A percentile compares a stretch with the other conserved stretches of the same genome.
Evolutionary conservation across 1,140 invertebrate genomes (phyloP).

Genomic region (Drosophila ercepeae): DNA sequence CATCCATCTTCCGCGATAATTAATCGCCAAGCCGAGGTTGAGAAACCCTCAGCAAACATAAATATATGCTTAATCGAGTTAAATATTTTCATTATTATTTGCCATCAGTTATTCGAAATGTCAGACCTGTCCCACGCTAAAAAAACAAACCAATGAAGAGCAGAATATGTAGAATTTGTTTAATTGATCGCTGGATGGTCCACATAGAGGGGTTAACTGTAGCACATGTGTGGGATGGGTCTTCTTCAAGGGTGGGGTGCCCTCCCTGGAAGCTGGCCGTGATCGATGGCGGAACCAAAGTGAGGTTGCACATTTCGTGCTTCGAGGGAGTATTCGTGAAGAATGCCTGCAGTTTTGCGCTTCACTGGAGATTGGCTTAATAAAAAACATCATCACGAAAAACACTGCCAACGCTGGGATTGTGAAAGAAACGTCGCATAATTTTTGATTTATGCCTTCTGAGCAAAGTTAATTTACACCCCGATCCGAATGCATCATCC

Average conservation of each 20-base stretch:
- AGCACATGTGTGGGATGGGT: slow-evolving; percentile 55
- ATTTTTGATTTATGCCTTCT: slow-evolving; percentile 72
- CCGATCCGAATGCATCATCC: slow-evolving; percentile 19
- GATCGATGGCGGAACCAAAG: slow-evolving; percentile 54
- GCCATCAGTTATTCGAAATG: slow-evolving; percentile 49
- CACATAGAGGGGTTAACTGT: slow-evolving; percentile 56
- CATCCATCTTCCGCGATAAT: slow-evolving; percentile 30
- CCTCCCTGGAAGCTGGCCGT: slow-evolving; percentile 20
- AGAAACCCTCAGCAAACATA: slow-evolving; percentile 9
- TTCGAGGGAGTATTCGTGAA: not conserved
- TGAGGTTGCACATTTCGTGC: slow-evolving; percentile 56
- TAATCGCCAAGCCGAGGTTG: slow-evolving; percentile 36
- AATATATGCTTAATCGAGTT: slow-evolving; percentile 21
- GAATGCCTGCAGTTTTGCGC: slow-evolving; percentile 55
- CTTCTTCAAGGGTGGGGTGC: not conserved
- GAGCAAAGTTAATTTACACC: slow-evolving; percentile 68
- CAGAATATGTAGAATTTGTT: slow-evolving; percentile 34
- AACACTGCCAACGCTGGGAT: slow-evolving; percentile 26
- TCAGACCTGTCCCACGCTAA: slow-evolving; percentile 17
- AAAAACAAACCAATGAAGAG: slow-evolving; percentile 27
- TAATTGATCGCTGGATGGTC: slow-evolving; percentile 68
- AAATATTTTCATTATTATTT: slow-evolving; percentile 38
- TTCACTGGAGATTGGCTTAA: slow-evolving; percentile 36
- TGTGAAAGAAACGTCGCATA: slow-evolving; percentile 41
- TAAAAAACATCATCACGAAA: slow-evolving; percentile 14